phyloP scores from a whole-genome alignment of 2,113 vertebrate genomes.

The Dipodomys merriami region DNA sequence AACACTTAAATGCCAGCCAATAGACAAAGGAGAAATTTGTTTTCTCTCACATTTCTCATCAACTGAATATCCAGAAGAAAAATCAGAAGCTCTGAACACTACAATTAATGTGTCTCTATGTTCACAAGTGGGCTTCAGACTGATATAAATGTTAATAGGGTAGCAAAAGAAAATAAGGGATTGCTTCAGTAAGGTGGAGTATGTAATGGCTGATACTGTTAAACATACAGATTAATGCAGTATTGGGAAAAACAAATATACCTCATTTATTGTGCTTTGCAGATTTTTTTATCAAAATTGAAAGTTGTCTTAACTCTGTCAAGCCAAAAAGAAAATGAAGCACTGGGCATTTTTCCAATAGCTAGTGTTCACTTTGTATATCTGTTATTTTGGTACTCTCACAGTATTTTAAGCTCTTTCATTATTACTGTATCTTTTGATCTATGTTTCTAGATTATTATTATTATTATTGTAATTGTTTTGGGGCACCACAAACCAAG shows the following conservation, averaged over 20 bases:
- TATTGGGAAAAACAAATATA: background rate
- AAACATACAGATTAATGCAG: background rate
- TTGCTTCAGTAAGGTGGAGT: background rate
- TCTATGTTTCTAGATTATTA: too few relatives aligned
- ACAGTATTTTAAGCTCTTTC: background rate
- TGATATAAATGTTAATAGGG: background rate
- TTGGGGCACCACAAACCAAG: background rate
- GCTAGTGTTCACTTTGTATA: background rate
- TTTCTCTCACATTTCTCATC: background rate
- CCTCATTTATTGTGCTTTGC: background rate
- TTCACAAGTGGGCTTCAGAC: background rate
- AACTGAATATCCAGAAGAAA: slow-evolving; percentile 10
- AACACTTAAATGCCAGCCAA: background rate
- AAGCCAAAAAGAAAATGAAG: too few relatives aligned
- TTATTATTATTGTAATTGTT: background rate
- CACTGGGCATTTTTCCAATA: background rate
- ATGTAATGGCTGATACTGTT: background rate
- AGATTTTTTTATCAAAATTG: background rate
- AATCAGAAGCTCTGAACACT: slow-evolving; percentile 2
- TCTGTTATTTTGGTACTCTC: background rate
- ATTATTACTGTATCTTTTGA: background rate
- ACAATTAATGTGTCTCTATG: background rate
- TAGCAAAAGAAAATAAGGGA: background rate
- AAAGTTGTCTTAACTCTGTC: background rate
- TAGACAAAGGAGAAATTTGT: background rate